Conservation (phyloP, 2,113 vertebrate genomes). For the Erythrocercus mccallii region DNA sequence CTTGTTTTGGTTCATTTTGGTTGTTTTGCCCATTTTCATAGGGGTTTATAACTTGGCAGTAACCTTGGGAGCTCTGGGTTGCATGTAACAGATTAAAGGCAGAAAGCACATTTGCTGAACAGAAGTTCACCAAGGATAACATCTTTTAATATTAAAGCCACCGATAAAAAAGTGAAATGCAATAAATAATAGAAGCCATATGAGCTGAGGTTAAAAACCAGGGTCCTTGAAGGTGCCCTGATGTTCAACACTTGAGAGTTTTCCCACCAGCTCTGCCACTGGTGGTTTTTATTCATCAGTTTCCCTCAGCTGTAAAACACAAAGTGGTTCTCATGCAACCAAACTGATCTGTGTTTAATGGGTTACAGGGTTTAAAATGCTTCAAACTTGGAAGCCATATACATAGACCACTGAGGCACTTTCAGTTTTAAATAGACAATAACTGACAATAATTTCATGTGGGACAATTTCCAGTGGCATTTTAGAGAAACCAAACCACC, state of each 20-base stretch:
- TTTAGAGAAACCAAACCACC: background rate
- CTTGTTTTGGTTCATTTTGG: background rate
- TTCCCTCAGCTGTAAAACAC: background rate
- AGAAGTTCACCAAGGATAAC: background rate
- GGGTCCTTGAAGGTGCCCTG: background rate
- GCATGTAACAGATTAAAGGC: background rate
- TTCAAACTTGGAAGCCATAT: background rate
- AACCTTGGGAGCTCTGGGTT: background rate
- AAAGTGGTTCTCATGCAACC: background rate
- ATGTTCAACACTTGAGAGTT: background rate
- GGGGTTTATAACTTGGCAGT: background rate
- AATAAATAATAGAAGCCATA: background rate
- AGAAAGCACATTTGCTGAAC: conserved; percentile 23
- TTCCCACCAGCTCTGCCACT: background rate
- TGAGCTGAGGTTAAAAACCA: background rate
- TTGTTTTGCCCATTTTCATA: background rate
- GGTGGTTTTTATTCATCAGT: background rate
- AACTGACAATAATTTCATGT: background rate
- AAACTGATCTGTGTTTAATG: background rate
- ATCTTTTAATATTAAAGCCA: conserved; percentile 29
- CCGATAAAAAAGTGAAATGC: background rate
- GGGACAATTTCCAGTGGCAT: background rate
- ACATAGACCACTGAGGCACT: background rate
- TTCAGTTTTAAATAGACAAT: background rate
- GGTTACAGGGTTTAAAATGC: background rate